Evolutionary conservation across 1,140 invertebrate genomes (phyloP).

Genomic region (Adoxophyes honmai): DNA sequence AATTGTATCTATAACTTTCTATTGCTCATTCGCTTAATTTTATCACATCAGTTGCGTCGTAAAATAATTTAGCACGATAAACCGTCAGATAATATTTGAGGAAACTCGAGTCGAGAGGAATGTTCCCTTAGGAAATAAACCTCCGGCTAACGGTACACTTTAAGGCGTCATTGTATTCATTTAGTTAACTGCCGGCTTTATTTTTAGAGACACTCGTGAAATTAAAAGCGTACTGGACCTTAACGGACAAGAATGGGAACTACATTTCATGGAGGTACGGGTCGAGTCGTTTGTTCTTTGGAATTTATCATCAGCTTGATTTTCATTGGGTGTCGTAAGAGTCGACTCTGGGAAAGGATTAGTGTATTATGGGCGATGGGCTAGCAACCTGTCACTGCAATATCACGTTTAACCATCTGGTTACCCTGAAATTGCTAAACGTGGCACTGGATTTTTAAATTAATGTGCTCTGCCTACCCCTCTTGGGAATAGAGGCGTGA

Average conservation of each 20-base stretch:
- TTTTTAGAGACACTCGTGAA: constrained; percentile 31
- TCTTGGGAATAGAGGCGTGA: too few species aligned
- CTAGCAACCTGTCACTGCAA: too few species aligned
- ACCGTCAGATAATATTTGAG: constrained; percentile 6
- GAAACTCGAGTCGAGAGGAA: constrained; percentile 18
- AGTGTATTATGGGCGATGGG: too few species aligned
- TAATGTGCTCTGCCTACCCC: too few species aligned
- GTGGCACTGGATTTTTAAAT: too few species aligned
- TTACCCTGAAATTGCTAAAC: too few species aligned
- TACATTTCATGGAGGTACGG: not conserved
- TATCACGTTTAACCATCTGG: too few species aligned
- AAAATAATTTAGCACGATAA: constrained; percentile 9
- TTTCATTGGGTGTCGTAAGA: too few species aligned
- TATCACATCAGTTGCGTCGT: constrained; percentile 11
- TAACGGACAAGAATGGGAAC: constrained; percentile 2
- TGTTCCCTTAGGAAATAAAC: constrained; percentile 35
- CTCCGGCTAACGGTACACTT: constrained; percentile 28
- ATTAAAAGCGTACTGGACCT: constrained; percentile 27
- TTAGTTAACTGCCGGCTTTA: constrained; percentile 20
- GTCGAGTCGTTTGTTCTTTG: too few species aligned
- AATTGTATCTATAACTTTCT: constrained; percentile 1
- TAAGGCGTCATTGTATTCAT: constrained; percentile 22
- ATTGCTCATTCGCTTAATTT: constrained; percentile 10
- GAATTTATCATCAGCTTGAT: too few species aligned
- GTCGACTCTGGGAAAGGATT: too few species aligned